Evolutionary conservation across 2,797 vertebrate genomes (phyloP).

Genomic region (Catharus ustulatus): DNA sequence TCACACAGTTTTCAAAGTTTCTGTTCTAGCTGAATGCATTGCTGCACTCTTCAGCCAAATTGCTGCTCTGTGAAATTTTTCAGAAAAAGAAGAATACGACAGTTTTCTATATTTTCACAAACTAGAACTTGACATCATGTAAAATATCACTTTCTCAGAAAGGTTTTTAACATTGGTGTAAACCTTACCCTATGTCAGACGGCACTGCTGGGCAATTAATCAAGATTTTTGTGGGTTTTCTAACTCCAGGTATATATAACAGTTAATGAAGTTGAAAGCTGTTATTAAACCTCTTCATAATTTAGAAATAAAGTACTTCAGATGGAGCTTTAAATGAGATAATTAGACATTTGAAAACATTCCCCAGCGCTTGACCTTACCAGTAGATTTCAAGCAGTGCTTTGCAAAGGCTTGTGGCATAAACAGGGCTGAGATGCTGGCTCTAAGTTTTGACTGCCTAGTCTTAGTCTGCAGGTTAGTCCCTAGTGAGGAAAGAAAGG

Average conservation of each 20-base stretch:
- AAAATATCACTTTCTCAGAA: not conserved
- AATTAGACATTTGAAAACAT: conserved; percentile 29
- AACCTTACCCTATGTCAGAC: not conserved
- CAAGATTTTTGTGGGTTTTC: not conserved
- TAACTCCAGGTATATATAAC: not conserved
- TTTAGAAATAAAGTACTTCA: conserved; percentile 41
- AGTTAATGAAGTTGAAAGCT: conserved; percentile 62
- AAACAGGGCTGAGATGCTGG: not conserved
- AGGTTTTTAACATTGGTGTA: not conserved
- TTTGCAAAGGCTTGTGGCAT: not conserved
- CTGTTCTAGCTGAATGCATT: not conserved
- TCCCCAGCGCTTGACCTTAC: not conserved
- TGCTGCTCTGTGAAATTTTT: not conserved
- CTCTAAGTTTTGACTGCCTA: not conserved
- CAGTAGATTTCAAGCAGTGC: not conserved
- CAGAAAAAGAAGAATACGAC: not conserved
- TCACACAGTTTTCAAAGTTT: not conserved
- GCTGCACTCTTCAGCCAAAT: not conserved
- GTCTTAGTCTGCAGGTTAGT: not conserved
- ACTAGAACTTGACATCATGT: not conserved
- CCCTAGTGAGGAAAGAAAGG: rapidly evolving
- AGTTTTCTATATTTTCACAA: not conserved
- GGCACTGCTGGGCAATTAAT: not conserved
- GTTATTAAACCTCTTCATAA: conserved; percentile 63
- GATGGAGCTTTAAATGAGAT: conserved; percentile 36